Base-by-base conservation (phyloP, 1,140 invertebrate species). In the Vollenhovia emeryi region DNA sequence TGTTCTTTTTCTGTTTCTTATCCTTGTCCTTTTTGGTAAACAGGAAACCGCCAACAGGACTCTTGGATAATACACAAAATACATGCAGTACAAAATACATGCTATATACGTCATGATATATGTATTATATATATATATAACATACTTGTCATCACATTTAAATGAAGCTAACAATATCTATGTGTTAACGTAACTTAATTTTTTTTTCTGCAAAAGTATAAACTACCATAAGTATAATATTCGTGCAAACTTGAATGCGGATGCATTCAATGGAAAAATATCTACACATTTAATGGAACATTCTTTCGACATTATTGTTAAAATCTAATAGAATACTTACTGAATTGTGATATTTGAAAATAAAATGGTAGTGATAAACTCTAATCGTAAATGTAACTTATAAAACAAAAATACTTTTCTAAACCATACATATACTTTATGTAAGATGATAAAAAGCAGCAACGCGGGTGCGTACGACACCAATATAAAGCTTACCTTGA, bases 1-100 rank as follows among this genome's bases (percentile, higher is more conserved):
- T 92, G 50, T 91, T 88, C 78, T 94, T 94, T 87, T 94, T 94
- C 64, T 93, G 88, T 83, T 94, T 94, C 7, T 90, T 85, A n/a
- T 94, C 94, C 90, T 94, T 95, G 71, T 94, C 93, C 88, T 91
- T 93, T 76, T 95, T 95, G 86, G 92, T 91, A 76, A 95, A 94
- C 60, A 94, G 93, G 88, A 94, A 93, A 75, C 91, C 94, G 91
- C 92, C 91, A 48, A 94, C 91, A 3, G 92, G 92, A 92, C 91
- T 95, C 94, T 95, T 94, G 89, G 85, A 55, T 79, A 48, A 84
- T 88, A 88, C 66, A 89, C 52, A 91, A 90, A 89, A 92, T 57
- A 80, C 87, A 90, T 90, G 86, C 87, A 64, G 85, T 90, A 71
- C 82, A 86, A 85, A 86, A 90, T 73, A 88, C 88, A 86, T 89